Evolutionary conservation across 2,797 vertebrate species (phyloP).

Genomic region (Chaetodon trifasciatus): DNA sequence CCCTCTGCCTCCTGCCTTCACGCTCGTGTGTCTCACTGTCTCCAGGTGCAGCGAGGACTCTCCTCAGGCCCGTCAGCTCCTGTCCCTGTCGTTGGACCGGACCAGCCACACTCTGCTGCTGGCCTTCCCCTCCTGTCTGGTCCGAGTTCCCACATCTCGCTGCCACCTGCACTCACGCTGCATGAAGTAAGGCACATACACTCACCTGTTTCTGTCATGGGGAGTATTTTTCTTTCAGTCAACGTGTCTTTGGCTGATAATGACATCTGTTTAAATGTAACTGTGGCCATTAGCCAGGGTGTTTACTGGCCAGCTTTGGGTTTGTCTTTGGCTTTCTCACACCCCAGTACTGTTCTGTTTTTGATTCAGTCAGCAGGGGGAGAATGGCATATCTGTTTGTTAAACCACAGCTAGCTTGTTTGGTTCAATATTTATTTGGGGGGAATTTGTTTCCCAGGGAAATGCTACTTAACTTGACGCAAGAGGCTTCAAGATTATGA

Average conservation of each 20-base stretch:
- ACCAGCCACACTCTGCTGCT: conserved; percentile 90
- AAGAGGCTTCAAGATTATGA: conserved; percentile 7
- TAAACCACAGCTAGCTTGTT: conserved; percentile 27
- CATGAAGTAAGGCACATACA: conserved; percentile 91
- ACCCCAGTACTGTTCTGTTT: conserved; percentile 10
- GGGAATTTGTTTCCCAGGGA: conserved; percentile 26
- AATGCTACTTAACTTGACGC: conserved; percentile 33
- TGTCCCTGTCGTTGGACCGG: conserved; percentile 92
- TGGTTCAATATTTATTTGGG: conserved; percentile 36
- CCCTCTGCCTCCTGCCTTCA: conserved; percentile 17
- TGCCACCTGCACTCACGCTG: conserved; percentile 95
- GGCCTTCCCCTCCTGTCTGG: conserved; percentile 93
- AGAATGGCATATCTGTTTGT: conserved; percentile 32
- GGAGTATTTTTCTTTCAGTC: conserved; percentile 8
- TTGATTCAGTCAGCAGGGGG: conserved; percentile 19
- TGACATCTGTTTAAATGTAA: conserved; percentile 20
- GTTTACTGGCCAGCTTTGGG: conserved; percentile 26
- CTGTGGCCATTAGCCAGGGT: conserved; percentile 17
- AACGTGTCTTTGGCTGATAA: conserved; percentile 21
- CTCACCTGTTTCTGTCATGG: not conserved
- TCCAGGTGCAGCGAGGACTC: conserved; percentile 90
- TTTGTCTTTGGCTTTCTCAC: conserved; percentile 16
- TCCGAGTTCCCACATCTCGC: conserved; percentile 92
- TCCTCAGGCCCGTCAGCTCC: conserved; percentile 87
- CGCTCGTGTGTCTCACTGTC: conserved; percentile 13